Percentiles rank a stretch among this genome's conserved stretches.
These are phyloP conservation scores for Smittia aterrima DNA, from an alignment of 2,888 invertebrate species.

Conservation along the genomic window DNA sequence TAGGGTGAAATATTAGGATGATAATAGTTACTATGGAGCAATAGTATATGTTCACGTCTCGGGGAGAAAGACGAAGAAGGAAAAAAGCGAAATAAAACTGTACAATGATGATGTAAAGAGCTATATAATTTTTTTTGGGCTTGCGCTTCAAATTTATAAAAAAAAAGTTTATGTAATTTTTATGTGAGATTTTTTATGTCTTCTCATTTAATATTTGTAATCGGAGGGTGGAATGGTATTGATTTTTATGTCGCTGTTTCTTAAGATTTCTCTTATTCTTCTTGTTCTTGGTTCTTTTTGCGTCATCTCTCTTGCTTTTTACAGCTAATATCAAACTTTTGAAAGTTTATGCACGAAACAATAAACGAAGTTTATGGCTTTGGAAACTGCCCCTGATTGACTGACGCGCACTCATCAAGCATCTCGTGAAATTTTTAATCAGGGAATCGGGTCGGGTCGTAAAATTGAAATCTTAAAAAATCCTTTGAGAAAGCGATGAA, in stretches of 20 bases:
- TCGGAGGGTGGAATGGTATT: slow-evolving; percentile 37
- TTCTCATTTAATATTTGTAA: slow-evolving; percentile 41
- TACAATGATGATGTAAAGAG: slow-evolving; percentile 38
- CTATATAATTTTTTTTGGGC: slow-evolving; percentile 41
- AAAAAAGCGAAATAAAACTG: slow-evolving; percentile 33
- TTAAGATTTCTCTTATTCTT: not conserved
- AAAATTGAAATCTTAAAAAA: not conserved
- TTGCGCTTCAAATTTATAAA: slow-evolving; percentile 41
- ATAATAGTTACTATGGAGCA: slow-evolving; percentile 39
- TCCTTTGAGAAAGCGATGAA: not conserved
- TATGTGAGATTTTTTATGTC: slow-evolving; percentile 39
- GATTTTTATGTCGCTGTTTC: slow-evolving; percentile 36
- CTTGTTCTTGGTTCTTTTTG: slow-evolving; percentile 8
- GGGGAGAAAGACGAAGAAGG: slow-evolving; percentile 20
- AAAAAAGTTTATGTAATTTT: slow-evolving; percentile 39
- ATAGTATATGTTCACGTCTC: slow-evolving; percentile 5
- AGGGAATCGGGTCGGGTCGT: not conserved
- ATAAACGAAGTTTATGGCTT: not conserved
- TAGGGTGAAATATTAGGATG: slow-evolving; percentile 42
- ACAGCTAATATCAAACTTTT: not conserved
- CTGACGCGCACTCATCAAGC: not conserved
- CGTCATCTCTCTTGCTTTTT: not conserved
- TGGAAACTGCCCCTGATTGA: not conserved
- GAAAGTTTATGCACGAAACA: slow-evolving; percentile 11
- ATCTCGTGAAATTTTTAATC: slow-evolving; percentile 1